Evolutionary conservation across 1,140 invertebrate species (phyloP).

Genomic region (Temnothorax curvispinosus): DNA sequence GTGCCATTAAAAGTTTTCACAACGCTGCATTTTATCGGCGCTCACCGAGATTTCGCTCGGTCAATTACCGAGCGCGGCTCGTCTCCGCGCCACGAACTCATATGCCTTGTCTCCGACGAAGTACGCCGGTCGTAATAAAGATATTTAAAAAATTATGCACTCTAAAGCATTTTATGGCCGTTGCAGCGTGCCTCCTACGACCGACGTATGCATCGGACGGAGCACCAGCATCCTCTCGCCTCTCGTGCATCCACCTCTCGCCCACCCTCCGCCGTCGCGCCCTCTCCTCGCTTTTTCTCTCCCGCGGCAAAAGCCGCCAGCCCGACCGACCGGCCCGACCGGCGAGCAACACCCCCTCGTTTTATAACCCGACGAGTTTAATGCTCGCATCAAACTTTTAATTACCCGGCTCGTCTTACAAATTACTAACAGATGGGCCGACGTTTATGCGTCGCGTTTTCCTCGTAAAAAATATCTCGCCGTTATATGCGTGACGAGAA

Average conservation of each 20-base stretch:
- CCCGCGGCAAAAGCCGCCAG: not conserved
- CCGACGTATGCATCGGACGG: slow-evolving; percentile 46
- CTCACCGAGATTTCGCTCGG: slow-evolving; percentile 67
- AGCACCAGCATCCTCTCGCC: not conserved
- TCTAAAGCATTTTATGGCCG: slow-evolving; percentile 72
- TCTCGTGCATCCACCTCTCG: not conserved
- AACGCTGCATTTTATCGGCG: slow-evolving; percentile 61
- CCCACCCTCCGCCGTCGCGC: not conserved
- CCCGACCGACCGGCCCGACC: slow-evolving; percentile 38
- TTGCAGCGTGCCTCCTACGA: slow-evolving; percentile 59
- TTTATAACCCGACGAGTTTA: slow-evolving; percentile 84
- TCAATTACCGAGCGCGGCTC: slow-evolving; percentile 61
- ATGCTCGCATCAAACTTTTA: slow-evolving; percentile 85
- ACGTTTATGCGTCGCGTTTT: slow-evolving; percentile 75
- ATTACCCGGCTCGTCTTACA: slow-evolving; percentile 83
- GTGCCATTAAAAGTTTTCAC: slow-evolving; percentile 67
- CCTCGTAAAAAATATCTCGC: slow-evolving; percentile 75
- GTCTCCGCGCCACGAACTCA: slow-evolving; percentile 31
- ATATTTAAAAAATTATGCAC: slow-evolving; percentile 81
- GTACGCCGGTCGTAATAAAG: slow-evolving; percentile 76
- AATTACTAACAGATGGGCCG: slow-evolving; percentile 84
- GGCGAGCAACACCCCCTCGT: slow-evolving; percentile 74
- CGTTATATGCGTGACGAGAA: not conserved
- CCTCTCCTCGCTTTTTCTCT: slow-evolving; percentile 31
- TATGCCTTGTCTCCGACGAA: slow-evolving; percentile 32